Evolutionary conservation across 2,797 vertebrate genomes (phyloP), one percentile per base, ranked within the genome.

Genomic region (Pelochelys cantorii): DNA sequence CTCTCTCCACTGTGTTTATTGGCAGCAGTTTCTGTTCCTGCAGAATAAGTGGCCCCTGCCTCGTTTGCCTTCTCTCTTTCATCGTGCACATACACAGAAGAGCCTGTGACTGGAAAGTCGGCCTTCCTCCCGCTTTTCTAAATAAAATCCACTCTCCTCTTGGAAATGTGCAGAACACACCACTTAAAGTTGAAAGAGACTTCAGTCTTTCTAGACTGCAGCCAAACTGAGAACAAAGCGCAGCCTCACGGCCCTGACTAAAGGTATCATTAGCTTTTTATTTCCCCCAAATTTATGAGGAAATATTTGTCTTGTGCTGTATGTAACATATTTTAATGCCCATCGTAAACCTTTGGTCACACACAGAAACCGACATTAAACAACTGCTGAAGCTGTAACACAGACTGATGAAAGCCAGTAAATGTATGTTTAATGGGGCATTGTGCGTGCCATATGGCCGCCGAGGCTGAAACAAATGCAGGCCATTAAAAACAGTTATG

Each of bases 371-470:
- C 17, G 62, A 29, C 14, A 79, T 48, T 62, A 84, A 89, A 62
- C 0, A 1, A 85, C 31, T 12, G 57, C 34, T n/a, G 52, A 89
- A 57, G 60, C 53, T 53, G 29, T 14, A 74, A 56, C 25, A 22
- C 57, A 57, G 22, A 65, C 55, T 56, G 74, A 78, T 53, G 86
- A 96, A 94, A 95, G 80, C 79, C 48, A 82, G 25, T 3, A 29
- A 42, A 53, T 48, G 7, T 54, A 37, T 5, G 62, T 82, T 95
- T 93, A 68, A 68, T 31, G 74, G 84, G n/a, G 80, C 92, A 84
- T 53, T 83, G 0, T 0, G 83, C 55, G 6, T n/a, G 27, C 68
- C 90, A 75, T 1, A 8, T 65, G 14, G 71, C 87, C 80, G 48
- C 83, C 60, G 57, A 71, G 59, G 55, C 29, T 60, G 74, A 29